Percentiles rank a stretch among this genome's conserved stretches.
phyloP scores from a whole-genome alignment of 2,113 vertebrate genomes.

The Chelonoidis abingdonii region DNA sequence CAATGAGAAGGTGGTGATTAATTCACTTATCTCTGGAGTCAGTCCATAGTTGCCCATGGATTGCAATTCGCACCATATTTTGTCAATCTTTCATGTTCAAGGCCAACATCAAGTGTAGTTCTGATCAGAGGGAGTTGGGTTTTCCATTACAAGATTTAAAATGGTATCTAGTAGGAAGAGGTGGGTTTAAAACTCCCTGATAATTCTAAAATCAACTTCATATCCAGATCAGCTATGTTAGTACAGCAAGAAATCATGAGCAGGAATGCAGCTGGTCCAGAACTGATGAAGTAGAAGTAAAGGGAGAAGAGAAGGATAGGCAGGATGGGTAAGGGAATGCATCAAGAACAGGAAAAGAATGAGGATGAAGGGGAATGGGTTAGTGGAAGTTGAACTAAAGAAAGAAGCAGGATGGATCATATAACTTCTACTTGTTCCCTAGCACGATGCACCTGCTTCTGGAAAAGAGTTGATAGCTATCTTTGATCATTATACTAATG shows the following conservation, averaged over 20 bases:
- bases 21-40: background rate
- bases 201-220: background rate
- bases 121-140: background rate
- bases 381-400: constrained; percentile 13
- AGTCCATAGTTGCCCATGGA: background rate
- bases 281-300: background rate
- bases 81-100: background rate
- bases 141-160: background rate
- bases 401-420: background rate
- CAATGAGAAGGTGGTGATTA: background rate
- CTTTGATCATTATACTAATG: constrained; percentile 39
- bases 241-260: background rate
- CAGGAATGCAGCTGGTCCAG: background rate
- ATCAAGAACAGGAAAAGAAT: background rate
- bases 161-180: background rate
- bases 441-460: background rate
- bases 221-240: background rate
- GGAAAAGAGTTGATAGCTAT: constrained; percentile 30
- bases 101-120: background rate
- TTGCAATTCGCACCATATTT: background rate
- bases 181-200: background rate
- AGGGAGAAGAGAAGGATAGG: background rate
- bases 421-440: constrained; percentile 29
- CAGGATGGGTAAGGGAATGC: background rate
- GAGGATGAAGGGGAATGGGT: background rate